These are phyloP conservation scores for Aulostomus chinensis DNA, from an alignment of 2,797 vertebrate species.

Conservation along the genomic window DNA sequence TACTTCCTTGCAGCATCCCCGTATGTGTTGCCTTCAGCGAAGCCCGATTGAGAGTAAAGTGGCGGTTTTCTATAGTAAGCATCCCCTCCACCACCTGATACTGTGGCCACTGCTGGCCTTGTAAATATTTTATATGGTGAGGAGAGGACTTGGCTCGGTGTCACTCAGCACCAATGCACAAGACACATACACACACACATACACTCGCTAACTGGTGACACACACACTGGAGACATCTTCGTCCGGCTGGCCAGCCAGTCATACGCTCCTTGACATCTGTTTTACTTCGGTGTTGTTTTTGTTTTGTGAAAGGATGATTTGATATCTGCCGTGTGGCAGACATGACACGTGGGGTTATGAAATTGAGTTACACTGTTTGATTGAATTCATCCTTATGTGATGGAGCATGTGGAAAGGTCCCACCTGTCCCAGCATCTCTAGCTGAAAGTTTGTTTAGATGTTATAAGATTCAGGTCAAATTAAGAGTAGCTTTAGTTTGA, in stretches of 20 bases:
- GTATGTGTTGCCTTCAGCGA: constrained; percentile 71
- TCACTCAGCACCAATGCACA: constrained; percentile 61
- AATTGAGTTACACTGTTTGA: constrained; percentile 49
- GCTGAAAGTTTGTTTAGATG: too few relatives aligned
- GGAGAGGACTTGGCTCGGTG: constrained; percentile 76
- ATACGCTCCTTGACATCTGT: constrained; percentile 67
- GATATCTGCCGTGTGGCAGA: constrained; percentile 56
- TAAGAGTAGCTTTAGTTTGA: background rate
- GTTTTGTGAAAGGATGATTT: constrained; percentile 66
- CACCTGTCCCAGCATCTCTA: too few relatives aligned
- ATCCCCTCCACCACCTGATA: constrained; percentile 88
- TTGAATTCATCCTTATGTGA: constrained; percentile 2
- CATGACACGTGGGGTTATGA: constrained; percentile 51
- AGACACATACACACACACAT: constrained; percentile 42
- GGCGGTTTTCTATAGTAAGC: constrained; percentile 90
- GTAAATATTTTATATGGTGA: constrained; percentile 88
- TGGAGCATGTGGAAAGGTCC: too few relatives aligned
- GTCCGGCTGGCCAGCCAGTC: constrained; percentile 57
- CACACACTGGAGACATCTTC: constrained; percentile 72
- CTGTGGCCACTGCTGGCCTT: constrained; percentile 84
- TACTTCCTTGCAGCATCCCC: constrained; percentile 50
- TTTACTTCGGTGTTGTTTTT: constrained; percentile 68
- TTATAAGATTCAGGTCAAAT: too few relatives aligned
- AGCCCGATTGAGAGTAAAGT: constrained; percentile 79
- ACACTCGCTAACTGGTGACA: constrained; percentile 53